Base-by-base conservation (phyloP, 2,113 vertebrate species). In the Etheostoma spectabile region DNA sequence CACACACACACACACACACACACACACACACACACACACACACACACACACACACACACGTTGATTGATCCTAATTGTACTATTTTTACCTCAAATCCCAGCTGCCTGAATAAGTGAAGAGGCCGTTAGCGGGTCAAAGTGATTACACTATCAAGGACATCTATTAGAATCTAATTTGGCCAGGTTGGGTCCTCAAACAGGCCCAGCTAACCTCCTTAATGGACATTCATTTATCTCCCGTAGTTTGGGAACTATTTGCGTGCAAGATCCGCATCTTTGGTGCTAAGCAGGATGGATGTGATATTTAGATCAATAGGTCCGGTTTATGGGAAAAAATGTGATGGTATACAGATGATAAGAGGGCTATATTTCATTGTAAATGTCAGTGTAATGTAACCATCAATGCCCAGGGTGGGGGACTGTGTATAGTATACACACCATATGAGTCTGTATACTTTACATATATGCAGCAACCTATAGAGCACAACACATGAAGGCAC, bases 121-220 rank as follows among this genome's bases (percentile, higher is more conserved):
- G 83, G 78, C 83, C 59, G 56, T 90, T 87, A 81, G 80, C 13
- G 6, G 91, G 92, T 92, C 89, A 91, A 91, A 90, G 80, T 92
- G 87, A 94, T 92, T 93, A 92, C 78, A 83, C 88, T 77, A 84
- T 90, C 90, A 94, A 94, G 92, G 92, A 89, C 92, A 93, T 93
- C 90, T 86, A 93, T 92, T 92, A 93, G 89, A 89, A 90, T 85
- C 81, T 82, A 92, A 93, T 94, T 92, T 89, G 84, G 92, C 89
- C 85, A 76, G 83, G 78, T 90, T 81, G 63, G 91, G 81, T 87
- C 86, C 74, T 91, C 86, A 85, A 92, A 92, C 88, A 79, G 75
- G 77, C 63, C 78, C 68, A 12, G 79, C 85, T 89, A 89, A 88
- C 86, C 79, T 69, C 79, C 74, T 53, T 92, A 94, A 94, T 94